These are phyloP conservation scores for Avahi laniger DNA, from an alignment of 2,797 vertebrate species.

Conservation along the genomic window DNA sequence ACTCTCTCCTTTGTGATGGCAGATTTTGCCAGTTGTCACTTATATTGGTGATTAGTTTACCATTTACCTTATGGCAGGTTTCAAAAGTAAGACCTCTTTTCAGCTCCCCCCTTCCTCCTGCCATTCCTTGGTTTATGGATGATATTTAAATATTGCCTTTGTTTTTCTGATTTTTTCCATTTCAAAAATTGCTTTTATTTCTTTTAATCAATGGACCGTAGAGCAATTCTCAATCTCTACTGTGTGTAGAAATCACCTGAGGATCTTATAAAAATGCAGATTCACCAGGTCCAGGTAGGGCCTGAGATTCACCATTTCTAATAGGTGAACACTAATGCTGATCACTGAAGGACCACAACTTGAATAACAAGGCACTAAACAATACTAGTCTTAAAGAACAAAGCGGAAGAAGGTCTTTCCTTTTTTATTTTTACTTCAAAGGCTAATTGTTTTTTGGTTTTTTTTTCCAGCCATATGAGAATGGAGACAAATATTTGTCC, in stretches of 20 bases:
- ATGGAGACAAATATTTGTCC: neutral
- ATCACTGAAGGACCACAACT: neutral
- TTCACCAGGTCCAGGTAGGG: neutral
- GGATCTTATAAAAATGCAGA: neutral
- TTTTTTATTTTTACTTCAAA: constrained; percentile 61
- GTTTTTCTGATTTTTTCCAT: neutral
- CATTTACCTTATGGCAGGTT: constrained; percentile 52
- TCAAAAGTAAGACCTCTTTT: constrained; percentile 71
- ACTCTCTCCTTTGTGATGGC: constrained; percentile 64
- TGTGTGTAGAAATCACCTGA: neutral
- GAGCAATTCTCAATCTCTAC: neutral
- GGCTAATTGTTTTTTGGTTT: neutral
- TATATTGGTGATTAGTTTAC: constrained; percentile 69
- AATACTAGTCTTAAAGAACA: constrained; percentile 34
- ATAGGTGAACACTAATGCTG: neutral
- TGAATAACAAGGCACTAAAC: neutral
- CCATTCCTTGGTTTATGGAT: neutral
- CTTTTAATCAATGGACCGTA: neutral
- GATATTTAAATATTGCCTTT: constrained; percentile 59
- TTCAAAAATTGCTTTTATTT: neutral
- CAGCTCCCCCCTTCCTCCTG: neutral
- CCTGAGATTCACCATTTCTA: neutral
- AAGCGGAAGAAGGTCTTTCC: neutral
- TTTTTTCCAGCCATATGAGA: neutral
- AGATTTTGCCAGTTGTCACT: constrained; percentile 72